These are phyloP conservation scores for Terebella lapidaria DNA, from an alignment of 2,888 invertebrate genomes.

Conservation along the genomic window DNA sequence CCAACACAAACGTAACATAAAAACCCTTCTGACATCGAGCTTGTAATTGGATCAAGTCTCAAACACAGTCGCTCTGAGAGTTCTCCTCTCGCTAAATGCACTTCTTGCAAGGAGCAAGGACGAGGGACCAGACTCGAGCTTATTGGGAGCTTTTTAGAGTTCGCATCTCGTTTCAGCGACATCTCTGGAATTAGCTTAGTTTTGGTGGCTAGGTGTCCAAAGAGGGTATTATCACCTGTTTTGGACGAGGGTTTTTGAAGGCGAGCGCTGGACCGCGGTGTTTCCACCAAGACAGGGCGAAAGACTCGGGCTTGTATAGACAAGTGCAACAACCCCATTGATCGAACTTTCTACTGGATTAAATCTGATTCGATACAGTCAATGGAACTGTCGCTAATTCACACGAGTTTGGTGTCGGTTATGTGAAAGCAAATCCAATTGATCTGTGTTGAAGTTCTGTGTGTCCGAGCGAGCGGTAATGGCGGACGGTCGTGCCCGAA, in stretches of 20 bases:
- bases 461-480: neutral
- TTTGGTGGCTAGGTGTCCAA: neutral
- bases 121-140: too few species aligned
- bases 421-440: neutral
- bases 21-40: too few species aligned
- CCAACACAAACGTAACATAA: too few species aligned
- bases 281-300: neutral
- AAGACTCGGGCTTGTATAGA: too few species aligned
- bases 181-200: conserved; percentile 2
- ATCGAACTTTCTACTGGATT: too few species aligned
- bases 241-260: too few species aligned
- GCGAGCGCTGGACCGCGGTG: neutral
- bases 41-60: too few species aligned
- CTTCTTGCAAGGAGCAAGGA: too few species aligned
- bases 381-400: too few species aligned
- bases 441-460: neutral
- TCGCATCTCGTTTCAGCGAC: conserved; percentile 62
- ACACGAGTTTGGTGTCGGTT: neutral
- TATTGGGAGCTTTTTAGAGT: conserved; percentile 92
- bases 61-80: too few species aligned
- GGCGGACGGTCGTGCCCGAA: neutral
- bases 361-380: too few species aligned
- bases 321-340: neutral
- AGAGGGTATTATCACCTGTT: neutral
- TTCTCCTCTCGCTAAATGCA: too few species aligned